Evolutionary conservation across 1,140 invertebrate species (phyloP).

Genomic region (Apolygus lucorum): DNA sequence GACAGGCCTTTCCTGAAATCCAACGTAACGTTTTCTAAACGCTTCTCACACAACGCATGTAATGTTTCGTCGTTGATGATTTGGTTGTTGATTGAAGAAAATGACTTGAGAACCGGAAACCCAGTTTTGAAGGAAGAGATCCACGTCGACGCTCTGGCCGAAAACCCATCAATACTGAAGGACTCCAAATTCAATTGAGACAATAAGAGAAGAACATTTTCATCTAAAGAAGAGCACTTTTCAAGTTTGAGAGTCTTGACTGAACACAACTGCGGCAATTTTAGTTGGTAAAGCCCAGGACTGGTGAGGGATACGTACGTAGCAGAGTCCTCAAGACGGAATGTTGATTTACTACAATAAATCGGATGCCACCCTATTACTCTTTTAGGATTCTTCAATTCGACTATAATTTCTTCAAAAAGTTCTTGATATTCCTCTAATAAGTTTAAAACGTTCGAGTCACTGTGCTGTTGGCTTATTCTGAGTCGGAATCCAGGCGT

Average conservation of each 20-base stretch:
- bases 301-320: neutral
- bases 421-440: neutral
- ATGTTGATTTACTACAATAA: neutral
- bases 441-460: neutral
- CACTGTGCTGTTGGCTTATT: neutral
- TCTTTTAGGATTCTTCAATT: neutral
- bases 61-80: neutral
- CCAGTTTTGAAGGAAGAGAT: neutral
- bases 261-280: neutral
- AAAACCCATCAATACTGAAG: too few relatives aligned
- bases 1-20: neutral
- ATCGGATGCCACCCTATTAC: neutral
- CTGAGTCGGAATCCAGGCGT: neutral
- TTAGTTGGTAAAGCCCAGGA: neutral
- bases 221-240: neutral
- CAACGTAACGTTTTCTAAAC: neutral
- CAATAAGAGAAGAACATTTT: too few relatives aligned
- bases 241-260: neutral
- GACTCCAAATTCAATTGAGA: too few relatives aligned
- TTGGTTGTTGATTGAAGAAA: neutral
- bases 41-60: neutral
- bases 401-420: neutral
- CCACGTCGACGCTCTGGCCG: neutral
- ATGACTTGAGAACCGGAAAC: neutral
- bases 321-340: neutral